These are phyloP conservation scores for Drosophila sturtevanti DNA, from an alignment of 1,140 invertebrate genomes.

Conservation along the genomic window DNA sequence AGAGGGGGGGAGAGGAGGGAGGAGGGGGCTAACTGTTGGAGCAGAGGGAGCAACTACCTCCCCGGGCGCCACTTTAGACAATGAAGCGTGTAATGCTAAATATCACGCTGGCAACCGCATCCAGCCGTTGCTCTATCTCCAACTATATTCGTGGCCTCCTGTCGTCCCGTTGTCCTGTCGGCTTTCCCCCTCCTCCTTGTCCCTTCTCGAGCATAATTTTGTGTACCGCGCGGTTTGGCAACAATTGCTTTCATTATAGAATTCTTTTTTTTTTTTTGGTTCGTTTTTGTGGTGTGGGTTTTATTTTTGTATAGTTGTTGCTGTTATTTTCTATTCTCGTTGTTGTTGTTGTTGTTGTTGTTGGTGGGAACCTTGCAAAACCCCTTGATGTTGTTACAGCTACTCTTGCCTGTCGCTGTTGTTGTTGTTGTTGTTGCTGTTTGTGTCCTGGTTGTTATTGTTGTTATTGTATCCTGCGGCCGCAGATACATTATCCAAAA, in stretches of 20 bases:
- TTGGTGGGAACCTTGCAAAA: constrained; percentile 61
- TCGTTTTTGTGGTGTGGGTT: constrained; percentile 14
- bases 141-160: constrained; percentile 17
- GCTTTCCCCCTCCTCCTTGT: not conserved
- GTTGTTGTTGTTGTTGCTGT: constrained; percentile 42
- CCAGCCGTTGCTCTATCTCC: constrained; percentile 42
- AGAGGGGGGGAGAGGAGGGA: not conserved
- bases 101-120: constrained; percentile 70
- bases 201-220: constrained; percentile 61
- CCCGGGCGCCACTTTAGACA: constrained; percentile 76
- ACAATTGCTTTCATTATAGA: constrained; percentile 79
- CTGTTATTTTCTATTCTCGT: constrained; percentile 27
- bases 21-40: not conserved
- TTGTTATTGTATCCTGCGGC: constrained; percentile 76
- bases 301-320: constrained; percentile 28
- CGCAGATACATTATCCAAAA: constrained; percentile 82
- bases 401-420: constrained; percentile 37
- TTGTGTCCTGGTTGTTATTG: constrained; percentile 50
- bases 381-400: constrained; percentile 69
- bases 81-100: constrained; percentile 80
- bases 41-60: constrained; percentile 24
- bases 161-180: constrained; percentile 17
- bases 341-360: constrained; percentile 13
- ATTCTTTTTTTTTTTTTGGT: constrained; percentile 54
- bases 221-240: constrained; percentile 75